These are phyloP conservation scores for Mustelus asterias DNA, from an alignment of 2,113 vertebrate species.

Conservation along the genomic window DNA sequence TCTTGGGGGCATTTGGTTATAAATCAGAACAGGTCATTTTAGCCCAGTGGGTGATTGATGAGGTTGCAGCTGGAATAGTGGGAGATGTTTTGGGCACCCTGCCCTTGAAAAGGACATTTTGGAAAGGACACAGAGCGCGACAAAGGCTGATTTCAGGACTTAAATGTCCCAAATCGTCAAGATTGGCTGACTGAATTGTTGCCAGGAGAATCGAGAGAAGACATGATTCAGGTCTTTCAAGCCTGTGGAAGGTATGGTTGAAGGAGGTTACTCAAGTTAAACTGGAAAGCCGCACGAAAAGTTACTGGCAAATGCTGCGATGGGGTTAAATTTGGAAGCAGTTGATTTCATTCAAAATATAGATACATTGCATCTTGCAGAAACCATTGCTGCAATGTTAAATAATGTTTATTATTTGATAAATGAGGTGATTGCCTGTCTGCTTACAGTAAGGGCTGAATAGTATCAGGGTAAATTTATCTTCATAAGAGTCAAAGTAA, in stretches of 20 bases:
- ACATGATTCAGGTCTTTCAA: neutral
- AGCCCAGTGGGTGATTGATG: neutral
- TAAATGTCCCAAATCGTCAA: neutral
- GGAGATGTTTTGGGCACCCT: neutral
- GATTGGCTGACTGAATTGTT: neutral
- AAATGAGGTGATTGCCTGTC: neutral
- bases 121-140: neutral
- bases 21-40: neutral
- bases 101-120: slow-evolving; percentile 2
- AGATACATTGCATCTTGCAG: neutral
- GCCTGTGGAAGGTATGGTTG: neutral
- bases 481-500: neutral
- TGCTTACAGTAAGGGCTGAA: neutral
- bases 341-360: neutral
- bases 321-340: neutral
- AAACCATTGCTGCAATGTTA: neutral
- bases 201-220: neutral
- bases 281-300: neutral
- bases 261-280: neutral
- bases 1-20: neutral
- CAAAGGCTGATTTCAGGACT: neutral
- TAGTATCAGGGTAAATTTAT: neutral
- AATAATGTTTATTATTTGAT: neutral
- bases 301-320: neutral
- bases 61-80: neutral